Evolutionary conservation across 2,113 vertebrate species (phyloP).

Genomic region (Aegithalos caudatus): DNA sequence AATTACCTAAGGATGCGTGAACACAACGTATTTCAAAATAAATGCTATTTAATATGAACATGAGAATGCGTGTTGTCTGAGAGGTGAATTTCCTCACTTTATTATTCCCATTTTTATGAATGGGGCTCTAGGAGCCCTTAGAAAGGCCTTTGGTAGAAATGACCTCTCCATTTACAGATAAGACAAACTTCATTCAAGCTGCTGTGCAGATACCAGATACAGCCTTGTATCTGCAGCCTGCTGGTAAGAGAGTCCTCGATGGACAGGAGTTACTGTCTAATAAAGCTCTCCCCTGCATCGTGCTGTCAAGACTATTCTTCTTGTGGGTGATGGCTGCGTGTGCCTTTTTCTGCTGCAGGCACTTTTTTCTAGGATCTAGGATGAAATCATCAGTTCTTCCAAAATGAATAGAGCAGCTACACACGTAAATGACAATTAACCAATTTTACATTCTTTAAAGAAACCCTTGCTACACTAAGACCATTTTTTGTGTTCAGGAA

Average conservation of each 20-base stretch:
- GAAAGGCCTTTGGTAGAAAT: not conserved
- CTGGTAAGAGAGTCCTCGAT: not conserved
- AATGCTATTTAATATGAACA: not conserved
- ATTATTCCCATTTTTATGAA: not conserved
- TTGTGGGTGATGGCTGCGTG: not conserved
- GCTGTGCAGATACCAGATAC: not conserved
- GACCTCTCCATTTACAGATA: not conserved
- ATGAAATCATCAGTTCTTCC: not conserved
- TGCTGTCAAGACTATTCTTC: not conserved
- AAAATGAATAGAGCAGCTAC: not conserved
- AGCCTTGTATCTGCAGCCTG: not conserved
- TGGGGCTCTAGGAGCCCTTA: not conserved
- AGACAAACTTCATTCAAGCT: not conserved
- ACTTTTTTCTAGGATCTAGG: not conserved
- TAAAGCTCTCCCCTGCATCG: not conserved
- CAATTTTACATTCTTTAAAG: not conserved
- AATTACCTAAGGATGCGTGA: not conserved
- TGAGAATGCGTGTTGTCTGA: not conserved
- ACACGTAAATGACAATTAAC: not conserved
- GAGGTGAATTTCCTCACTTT: not conserved
- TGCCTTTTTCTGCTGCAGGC: not conserved
- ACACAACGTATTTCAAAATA: not conserved
- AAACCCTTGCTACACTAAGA: not conserved
- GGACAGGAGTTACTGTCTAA: not conserved
- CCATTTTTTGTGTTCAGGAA: not conserved